A percentile compares a stretch with the other conserved stretches of the same genome.
Conservation (phyloP, 1,140 invertebrate genomes). For the Heliothis subflexa region DNA sequence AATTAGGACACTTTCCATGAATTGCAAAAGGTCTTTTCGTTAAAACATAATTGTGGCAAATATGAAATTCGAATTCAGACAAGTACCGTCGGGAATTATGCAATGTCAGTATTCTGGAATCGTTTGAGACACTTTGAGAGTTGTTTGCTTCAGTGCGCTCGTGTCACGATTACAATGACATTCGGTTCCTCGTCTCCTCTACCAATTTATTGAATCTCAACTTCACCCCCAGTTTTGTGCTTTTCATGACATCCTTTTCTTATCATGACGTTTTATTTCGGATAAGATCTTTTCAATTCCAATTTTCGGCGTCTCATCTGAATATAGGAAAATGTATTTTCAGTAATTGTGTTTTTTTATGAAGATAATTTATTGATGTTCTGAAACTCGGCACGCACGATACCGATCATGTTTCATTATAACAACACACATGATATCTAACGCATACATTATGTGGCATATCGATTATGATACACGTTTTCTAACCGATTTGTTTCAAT, state of each 20-base stretch:
- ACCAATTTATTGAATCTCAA: constrained; percentile 35
- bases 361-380: constrained; percentile 3
- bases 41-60: constrained; percentile 5
- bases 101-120: constrained; percentile 35
- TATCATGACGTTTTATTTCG: constrained; percentile 22
- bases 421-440: background rate
- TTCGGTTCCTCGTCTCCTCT: constrained; percentile 2
- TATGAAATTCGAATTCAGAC: constrained; percentile 4
- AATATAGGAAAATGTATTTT: background rate
- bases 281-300: background rate
- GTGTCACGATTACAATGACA: constrained; percentile 21
- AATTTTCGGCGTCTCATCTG: background rate
- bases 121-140: constrained; percentile 39
- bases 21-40: background rate
- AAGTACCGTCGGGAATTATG: constrained; percentile 20
- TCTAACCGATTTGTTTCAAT: constrained; percentile 28
- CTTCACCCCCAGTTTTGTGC: constrained; percentile 15
- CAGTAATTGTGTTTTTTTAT: background rate
- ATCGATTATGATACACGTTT: constrained; percentile 7
- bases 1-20: no score
- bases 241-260: constrained; percentile 16
- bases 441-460: constrained; percentile 11
- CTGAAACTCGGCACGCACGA: constrained; percentile 7
- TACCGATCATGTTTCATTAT: constrained; percentile 20
- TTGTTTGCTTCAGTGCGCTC: constrained; percentile 28